Conservation (phyloP, 2,113 vertebrate genomes). For the Paramisgurnus dabryanus region DNA sequence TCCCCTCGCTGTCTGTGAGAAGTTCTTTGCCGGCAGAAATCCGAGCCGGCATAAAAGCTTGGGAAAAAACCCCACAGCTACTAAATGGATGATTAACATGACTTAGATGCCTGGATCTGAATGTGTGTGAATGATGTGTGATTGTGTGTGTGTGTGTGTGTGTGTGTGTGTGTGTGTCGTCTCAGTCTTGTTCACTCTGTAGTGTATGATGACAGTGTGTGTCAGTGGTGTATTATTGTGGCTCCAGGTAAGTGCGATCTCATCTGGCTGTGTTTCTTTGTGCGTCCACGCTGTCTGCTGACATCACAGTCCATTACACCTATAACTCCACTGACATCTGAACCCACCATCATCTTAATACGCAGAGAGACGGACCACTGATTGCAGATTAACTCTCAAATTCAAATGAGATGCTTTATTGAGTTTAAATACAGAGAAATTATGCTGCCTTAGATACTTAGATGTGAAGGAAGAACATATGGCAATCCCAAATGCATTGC, state of each 20-base stretch:
- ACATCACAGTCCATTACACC: slow-evolving; percentile 38
- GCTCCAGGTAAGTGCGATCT: slow-evolving; percentile 54
- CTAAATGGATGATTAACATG: slow-evolving; percentile 46
- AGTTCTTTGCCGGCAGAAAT: slow-evolving; percentile 30
- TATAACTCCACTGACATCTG: neutral
- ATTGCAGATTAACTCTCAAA: too few relatives aligned
- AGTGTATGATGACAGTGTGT: slow-evolving; percentile 53
- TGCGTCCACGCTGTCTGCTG: slow-evolving; percentile 41
- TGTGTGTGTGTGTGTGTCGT: neutral
- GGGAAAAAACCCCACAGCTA: slow-evolving; percentile 41
- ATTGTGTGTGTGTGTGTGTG: slow-evolving; percentile 10
- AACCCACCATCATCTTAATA: neutral
- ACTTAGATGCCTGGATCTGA: slow-evolving; percentile 28
- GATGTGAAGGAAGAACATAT: too few relatives aligned
- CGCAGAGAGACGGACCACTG: too few relatives aligned
- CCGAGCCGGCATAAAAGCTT: slow-evolving; percentile 37
- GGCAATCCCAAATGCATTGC: too few relatives aligned
- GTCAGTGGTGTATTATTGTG: slow-evolving; percentile 57
- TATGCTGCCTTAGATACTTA: too few relatives aligned
- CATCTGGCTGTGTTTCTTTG: slow-evolving; percentile 32
- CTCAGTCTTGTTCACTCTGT: slow-evolving; percentile 35
- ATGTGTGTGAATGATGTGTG: neutral
- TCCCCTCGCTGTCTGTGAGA: slow-evolving; percentile 13
- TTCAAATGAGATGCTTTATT: too few relatives aligned
- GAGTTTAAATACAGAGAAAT: too few relatives aligned